These are phyloP conservation scores for Anguilla megastoma DNA, from an alignment of 2,797 vertebrate species.

Conservation along the genomic window DNA sequence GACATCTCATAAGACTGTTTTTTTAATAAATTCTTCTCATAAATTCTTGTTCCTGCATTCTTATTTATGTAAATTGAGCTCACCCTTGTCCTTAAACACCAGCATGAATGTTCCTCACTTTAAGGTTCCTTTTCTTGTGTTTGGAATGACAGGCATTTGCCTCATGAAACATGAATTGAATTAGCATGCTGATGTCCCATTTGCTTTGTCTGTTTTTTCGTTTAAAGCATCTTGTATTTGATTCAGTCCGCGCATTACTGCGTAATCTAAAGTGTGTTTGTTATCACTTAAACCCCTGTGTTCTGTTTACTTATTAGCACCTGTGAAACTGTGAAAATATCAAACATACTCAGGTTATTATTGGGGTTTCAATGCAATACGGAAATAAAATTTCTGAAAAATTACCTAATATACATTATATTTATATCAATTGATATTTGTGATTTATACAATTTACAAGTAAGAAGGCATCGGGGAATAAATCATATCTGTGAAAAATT, in stretches of 20 bases:
- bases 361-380: no score
- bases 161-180: neutral
- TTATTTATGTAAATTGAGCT: neutral
- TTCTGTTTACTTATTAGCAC: no score
- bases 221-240: neutral
- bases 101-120: neutral
- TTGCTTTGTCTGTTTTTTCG: neutral
- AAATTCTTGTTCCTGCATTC: neutral
- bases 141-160: neutral
- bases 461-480: no score
- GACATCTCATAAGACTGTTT: no score
- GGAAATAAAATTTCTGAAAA: no score
- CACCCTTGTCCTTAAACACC: neutral
- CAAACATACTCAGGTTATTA: no score
- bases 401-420: no score
- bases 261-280: neutral
- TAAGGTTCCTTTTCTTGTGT: neutral
- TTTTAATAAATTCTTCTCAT: neutral
- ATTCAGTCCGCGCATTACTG: neutral
- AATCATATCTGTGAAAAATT: no score
- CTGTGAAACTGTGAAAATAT: no score
- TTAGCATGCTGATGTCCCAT: neutral
- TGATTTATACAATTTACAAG: no score
- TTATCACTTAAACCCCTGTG: neutral
- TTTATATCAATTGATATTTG: no score